These are phyloP conservation scores for Syngnathus typhle DNA, from an alignment of 2,113 vertebrate genomes.

Conservation along the genomic window DNA sequence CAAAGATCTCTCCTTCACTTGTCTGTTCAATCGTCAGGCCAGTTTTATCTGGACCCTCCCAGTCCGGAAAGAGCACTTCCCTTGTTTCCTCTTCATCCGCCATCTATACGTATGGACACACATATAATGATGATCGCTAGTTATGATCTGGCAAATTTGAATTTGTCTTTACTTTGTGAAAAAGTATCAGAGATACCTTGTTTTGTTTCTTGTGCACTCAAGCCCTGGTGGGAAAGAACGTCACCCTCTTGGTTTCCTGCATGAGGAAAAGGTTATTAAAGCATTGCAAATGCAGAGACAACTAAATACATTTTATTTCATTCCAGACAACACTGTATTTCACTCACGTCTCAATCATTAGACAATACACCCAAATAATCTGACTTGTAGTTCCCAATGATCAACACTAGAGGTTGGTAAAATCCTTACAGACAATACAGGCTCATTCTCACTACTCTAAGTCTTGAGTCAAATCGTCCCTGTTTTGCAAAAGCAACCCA, in stretches of 20 bases:
- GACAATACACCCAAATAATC: background rate
- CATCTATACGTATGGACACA: constrained; percentile 63
- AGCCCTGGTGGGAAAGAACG: constrained; percentile 36
- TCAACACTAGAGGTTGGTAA: constrained; percentile 63
- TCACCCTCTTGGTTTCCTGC: constrained; percentile 49
- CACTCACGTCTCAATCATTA: background rate
- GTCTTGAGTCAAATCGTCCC: background rate
- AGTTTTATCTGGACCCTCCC: constrained; percentile 83
- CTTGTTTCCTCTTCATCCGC: constrained; percentile 83
- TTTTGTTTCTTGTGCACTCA: constrained; percentile 37
- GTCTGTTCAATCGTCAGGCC: constrained; percentile 86
- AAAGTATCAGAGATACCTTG: constrained; percentile 53
- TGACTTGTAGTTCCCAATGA: constrained; percentile 10
- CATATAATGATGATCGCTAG: background rate
- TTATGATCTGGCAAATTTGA: background rate
- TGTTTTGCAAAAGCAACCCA: constrained; percentile 40
- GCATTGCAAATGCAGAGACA: background rate
- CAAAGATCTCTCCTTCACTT: constrained; percentile 78
- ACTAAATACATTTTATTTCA: background rate
- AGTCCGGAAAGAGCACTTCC: constrained; percentile 86
- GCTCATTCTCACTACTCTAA: background rate
- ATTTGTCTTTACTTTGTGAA: background rate
- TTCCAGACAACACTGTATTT: background rate
- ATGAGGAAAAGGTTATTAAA: constrained; percentile 19
- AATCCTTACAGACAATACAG: constrained; percentile 16